Conservation (phyloP, 2,113 vertebrate genomes). For the Mohoua ochrocephala region DNA sequence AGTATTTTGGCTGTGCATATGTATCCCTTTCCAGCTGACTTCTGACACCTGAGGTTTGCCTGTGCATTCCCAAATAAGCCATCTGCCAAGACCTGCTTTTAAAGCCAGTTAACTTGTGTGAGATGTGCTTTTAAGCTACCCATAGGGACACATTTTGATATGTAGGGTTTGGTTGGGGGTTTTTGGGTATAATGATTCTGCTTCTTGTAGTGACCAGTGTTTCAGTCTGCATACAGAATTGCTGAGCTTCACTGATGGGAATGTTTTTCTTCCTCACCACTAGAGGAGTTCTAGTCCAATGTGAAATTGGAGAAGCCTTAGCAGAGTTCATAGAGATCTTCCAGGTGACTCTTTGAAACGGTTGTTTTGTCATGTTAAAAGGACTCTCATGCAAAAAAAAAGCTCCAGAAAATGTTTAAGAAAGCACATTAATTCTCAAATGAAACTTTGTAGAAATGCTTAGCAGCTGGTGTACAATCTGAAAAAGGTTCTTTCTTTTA, state of each 20-base stretch:
- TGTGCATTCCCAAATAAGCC: background rate
- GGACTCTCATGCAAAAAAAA: background rate
- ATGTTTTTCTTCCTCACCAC: background rate
- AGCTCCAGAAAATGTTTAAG: background rate
- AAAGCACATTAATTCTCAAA: background rate
- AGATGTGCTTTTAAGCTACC: background rate
- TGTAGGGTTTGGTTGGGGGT: rapidly evolving
- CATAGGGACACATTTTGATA: background rate
- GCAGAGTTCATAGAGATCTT: background rate
- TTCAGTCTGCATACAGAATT: background rate
- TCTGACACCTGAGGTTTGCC: background rate
- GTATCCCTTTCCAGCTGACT: background rate
- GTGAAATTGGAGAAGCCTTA: background rate
- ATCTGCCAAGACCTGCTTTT: background rate
- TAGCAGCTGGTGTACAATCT: slow-evolving; percentile 10
- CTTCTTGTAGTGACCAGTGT: background rate
- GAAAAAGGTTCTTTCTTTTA: slow-evolving; percentile 41
- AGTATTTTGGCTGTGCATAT: background rate
- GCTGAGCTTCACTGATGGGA: background rate
- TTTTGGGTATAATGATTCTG: background rate
- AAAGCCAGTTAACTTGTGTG: background rate
- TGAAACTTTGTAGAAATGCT: background rate
- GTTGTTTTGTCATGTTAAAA: background rate
- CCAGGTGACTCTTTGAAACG: background rate
- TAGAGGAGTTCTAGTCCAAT: background rate